Conservation (phyloP, 2,113 vertebrate genomes). For the Apeltes quadracus region DNA sequence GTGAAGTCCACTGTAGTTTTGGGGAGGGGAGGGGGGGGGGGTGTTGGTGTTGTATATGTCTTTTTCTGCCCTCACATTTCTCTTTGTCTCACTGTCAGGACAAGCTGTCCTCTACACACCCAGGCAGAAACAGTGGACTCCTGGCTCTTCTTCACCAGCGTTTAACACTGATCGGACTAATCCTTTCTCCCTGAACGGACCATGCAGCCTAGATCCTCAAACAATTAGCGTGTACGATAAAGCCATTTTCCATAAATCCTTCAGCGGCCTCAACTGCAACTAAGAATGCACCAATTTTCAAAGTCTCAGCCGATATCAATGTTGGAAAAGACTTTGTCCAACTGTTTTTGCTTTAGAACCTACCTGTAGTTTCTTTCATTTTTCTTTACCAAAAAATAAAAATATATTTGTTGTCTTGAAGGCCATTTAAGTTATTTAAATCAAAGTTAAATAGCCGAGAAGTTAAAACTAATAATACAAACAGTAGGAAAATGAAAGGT, state of each 20-base stretch:
- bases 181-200: slow-evolving; percentile 50
- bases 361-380: too few relatives aligned
- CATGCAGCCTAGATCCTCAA: slow-evolving; percentile 55
- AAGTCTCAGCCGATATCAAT: background rate
- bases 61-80: slow-evolving; percentile 20
- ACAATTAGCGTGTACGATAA: slow-evolving; percentile 71
- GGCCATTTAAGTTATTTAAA: background rate
- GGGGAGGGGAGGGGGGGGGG: background rate
- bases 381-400: too few relatives aligned
- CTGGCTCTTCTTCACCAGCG: slow-evolving; percentile 52
- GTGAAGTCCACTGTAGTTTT: slow-evolving; percentile 3
- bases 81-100: slow-evolving; percentile 17
- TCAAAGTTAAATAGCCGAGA: too few relatives aligned
- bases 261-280: slow-evolving; percentile 44
- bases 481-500: too few relatives aligned
- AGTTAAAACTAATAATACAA: too few relatives aligned
- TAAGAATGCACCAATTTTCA: background rate
- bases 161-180: slow-evolving; percentile 62
- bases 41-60: slow-evolving; percentile 1
- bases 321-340: background rate
- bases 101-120: slow-evolving; percentile 22
- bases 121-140: slow-evolving; percentile 35
- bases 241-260: slow-evolving; percentile 69
- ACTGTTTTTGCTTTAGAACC: background rate
- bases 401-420: too few relatives aligned